A percentile compares a stretch with the other conserved stretches of the same genome.
Evolutionary conservation across 2,888 invertebrate species (phyloP).

Genomic region (Dicycla oo): DNA sequence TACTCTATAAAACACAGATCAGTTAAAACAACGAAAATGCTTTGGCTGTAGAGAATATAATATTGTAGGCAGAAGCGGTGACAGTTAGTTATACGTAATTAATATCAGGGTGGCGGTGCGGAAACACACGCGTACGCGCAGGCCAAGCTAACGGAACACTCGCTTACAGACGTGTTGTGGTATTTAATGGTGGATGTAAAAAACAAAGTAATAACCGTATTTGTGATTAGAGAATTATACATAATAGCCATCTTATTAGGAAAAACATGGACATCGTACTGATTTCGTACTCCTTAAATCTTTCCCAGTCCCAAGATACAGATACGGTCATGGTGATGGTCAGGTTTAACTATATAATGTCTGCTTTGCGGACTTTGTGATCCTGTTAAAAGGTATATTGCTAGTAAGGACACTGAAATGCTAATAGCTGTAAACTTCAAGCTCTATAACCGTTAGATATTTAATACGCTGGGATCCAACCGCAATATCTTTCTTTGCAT

Average conservation of each 20-base stretch:
- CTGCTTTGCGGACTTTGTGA: not conserved
- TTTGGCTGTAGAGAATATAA: not conserved
- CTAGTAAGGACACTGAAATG: not conserved
- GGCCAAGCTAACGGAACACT: conserved; percentile 42
- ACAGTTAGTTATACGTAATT: conserved; percentile 42
- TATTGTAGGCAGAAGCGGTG: not conserved
- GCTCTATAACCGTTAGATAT: not conserved
- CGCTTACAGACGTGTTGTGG: not conserved
- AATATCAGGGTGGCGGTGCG: conserved; percentile 47
- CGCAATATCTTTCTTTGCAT: not conserved
- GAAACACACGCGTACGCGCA: conserved; percentile 46
- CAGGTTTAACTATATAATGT: too few species aligned
- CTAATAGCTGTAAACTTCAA: not conserved
- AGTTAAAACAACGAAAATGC: not conserved
- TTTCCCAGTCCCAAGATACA: not conserved
- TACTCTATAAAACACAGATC: too few species aligned
- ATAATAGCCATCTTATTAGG: not conserved
- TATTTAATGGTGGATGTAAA: conserved; percentile 1
- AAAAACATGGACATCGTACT: not conserved
- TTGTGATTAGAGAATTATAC: not conserved
- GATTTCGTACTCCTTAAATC: not conserved
- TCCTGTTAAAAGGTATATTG: not conserved
- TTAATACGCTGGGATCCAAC: not conserved
- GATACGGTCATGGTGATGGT: too few species aligned
- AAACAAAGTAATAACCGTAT: not conserved